Percentiles rank a stretch among this genome's conserved stretches.
Conservation (phyloP, 2,888 invertebrate genomes). For the Morpho helenor region DNA sequence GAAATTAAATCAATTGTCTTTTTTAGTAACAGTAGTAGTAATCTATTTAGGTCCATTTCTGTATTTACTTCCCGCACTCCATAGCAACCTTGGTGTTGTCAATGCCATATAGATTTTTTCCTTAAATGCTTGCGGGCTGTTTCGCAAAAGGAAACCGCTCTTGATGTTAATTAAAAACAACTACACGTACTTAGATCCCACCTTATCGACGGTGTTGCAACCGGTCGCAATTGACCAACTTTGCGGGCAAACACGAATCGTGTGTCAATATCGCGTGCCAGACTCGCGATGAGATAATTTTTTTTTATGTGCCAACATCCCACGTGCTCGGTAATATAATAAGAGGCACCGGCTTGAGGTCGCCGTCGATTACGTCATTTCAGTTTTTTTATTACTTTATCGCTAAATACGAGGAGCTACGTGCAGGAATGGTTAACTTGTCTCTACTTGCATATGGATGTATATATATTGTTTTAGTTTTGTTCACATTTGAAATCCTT, state of each 20-base stretch:
- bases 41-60: too few species aligned
- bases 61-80: too few species aligned
- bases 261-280: conserved; percentile 18
- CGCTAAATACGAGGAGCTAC: conserved; percentile 7
- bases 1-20: too few species aligned
- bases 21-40: too few species aligned
- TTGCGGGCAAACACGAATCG: conserved; percentile 8
- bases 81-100: too few species aligned
- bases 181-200: conserved; percentile 6
- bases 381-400: conserved; percentile 14
- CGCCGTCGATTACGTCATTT: conserved; percentile 28
- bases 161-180: conserved; percentile 6
- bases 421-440: conserved; percentile 17
- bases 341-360: conserved; percentile 24
- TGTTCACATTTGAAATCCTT: conserved; percentile 17
- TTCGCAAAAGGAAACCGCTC: neutral
- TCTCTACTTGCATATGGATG: conserved; percentile 9
- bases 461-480: conserved; percentile 10
- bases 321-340: conserved; percentile 24
- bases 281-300: conserved; percentile 13
- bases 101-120: neutral
- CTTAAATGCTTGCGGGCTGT: neutral
- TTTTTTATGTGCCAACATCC: conserved; percentile 21
- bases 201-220: conserved; percentile 12
- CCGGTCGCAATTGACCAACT: conserved; percentile 3